These are phyloP conservation scores for human DNA, from an alignment of 2,113 vertebrate species.

Conservation along the genomic window DNA sequence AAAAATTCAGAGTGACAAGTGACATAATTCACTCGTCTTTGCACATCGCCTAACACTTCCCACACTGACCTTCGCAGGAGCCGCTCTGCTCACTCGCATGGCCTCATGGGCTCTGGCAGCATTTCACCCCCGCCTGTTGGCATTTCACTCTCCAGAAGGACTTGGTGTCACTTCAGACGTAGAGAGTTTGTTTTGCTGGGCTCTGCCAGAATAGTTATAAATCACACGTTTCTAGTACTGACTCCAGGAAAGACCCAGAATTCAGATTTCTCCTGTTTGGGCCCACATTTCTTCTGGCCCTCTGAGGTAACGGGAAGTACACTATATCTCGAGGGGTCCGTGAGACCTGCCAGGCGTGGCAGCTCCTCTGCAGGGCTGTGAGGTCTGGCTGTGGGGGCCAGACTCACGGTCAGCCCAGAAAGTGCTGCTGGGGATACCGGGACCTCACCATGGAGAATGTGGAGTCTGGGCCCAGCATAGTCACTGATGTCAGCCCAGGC, in stretches of 20 bases:
- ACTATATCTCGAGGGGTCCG: rapidly evolving
- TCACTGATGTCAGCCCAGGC: not conserved
- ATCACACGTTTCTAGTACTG: not conserved
- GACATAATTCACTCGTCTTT: rapidly evolving
- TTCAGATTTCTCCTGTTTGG: not conserved
- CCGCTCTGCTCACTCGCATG: not conserved
- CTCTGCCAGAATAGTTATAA: not conserved
- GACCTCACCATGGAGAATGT: rapidly evolving
- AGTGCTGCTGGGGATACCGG: rapidly evolving
- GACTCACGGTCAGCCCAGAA: not conserved
- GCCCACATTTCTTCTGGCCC: not conserved
- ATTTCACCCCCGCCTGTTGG: slow-evolving; percentile 42
- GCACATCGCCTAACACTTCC: not conserved
- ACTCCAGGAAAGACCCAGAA: not conserved
- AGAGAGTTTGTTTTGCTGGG: not conserved
- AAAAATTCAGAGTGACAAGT: not conserved
- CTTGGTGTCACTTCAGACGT: not conserved
- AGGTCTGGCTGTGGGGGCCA: not conserved
- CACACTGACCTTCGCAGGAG: slow-evolving; percentile 9
- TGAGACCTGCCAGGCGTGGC: rapidly evolving
- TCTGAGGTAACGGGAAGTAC: rapidly evolving
- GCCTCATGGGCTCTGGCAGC: not conserved
- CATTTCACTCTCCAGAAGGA: slow-evolving; percentile 45
- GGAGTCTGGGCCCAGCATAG: not conserved
- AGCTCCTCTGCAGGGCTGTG: not conserved